Base-by-base conservation (phyloP, 2,797 vertebrate genomes). In the Gobionotothen gibberifrons region DNA sequence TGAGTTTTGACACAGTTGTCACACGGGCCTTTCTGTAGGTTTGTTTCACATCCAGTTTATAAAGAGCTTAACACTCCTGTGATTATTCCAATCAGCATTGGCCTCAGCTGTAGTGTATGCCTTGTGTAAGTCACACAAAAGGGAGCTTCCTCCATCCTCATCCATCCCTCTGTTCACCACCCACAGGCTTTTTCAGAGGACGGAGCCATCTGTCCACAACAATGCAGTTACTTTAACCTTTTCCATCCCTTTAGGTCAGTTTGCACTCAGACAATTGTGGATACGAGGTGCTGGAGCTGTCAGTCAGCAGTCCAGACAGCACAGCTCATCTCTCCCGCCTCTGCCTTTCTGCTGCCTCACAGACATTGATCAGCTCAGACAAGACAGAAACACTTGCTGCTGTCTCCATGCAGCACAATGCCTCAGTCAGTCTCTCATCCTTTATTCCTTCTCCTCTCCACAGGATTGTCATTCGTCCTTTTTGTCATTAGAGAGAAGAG, bases 291-390 rank as follows among this genome's bases (percentile, higher is more conserved):
- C 48, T n/a, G 32, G 59, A 64, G 81, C 78, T 83, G 86, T 86
- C 88, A 83, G 67, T 83, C 83, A 65, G 66, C 47, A 13, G 81
- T 39, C 60, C 76, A 67, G 76, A 82, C 70, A 68, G 19, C 46
- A 19, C 63, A 69, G 74, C 80, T 82, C 71, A 54, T 79, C 69
- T 80, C 56, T 76, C 17, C 58, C 11, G 9, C 69, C 80, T 81
- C 71, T 73, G 66, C 67, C 79, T 83, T 59, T 80, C 67, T 59
- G 83, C 65, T 59, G 69, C 60, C 75, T 79, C 64, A 29, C 72
- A 79, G 79, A 87, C 66, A 77, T 66, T 83, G 81, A 85, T 89
- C 76, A 78, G 68, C 71, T 64, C 78, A 65, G 82, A 87, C 68
- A 68, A 81, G 76, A 82, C 82, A 83, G 80, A 80, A 78, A 82